Base-by-base conservation (phyloP, 2,888 invertebrate genomes). In the Sturmia bella region DNA sequence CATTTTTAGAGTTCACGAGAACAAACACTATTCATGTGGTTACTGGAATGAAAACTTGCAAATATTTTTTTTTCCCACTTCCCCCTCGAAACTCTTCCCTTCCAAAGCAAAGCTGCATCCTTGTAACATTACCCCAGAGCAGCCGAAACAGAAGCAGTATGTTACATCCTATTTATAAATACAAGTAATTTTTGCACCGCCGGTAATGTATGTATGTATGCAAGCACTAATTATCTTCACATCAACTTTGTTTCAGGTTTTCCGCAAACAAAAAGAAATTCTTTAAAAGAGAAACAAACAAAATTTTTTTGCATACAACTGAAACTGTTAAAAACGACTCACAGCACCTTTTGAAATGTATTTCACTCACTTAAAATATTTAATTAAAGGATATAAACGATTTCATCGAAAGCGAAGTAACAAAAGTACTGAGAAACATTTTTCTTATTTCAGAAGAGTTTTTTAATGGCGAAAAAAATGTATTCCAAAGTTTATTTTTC, bases 181-280 rank as follows among this genome's bases (percentile, higher is more conserved):
- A 1, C n/a, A n/a, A n/a, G n/a, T n/a, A n/a, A 4, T 4, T 41
- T 39, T 48, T 39, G 21, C 4, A 5, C 21, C 5, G 27, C 43
- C 12, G 63, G 54, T 54, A 63, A 63, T 63, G 24, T 45, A 56
- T 48, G 45, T 39, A 63, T 63, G 24, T 45, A 56, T 48, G 45
- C 48, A 56, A 45, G 56, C 21, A 17, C 48, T 59, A 59, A 72
- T 59, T 72, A 50, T 39, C 59, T 39, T 17, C 13, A 27, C 37
- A 64, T 17, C 15, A 48, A 39, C 15, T 50, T 9, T 39, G 24
- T 27, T 24, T 39, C 50, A 21, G 37, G 13, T 21, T 27, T 37
- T 27, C 12, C 17, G 24, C 13, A 21, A 15, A n/a, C 3, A 68
- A n/a, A 21, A 15, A n/a, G 3, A 68, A n/a, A 5, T 27, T 27